Base-by-base conservation (phyloP, 2,113 vertebrate species). In the Ondatra zibethicus region DNA sequence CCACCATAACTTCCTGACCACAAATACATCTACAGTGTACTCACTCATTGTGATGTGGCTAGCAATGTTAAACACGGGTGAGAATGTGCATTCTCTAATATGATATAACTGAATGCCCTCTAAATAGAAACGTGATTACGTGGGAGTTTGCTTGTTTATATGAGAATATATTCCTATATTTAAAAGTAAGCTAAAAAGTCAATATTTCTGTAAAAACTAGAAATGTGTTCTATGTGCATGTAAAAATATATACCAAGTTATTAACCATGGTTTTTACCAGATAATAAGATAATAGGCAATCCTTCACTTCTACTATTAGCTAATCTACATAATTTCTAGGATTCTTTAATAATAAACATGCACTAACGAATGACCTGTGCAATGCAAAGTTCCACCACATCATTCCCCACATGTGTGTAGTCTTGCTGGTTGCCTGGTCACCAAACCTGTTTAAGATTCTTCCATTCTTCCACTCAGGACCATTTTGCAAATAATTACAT, bases 151-250 rank as follows among this genome's bases (percentile, higher is more conserved):
- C 47, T 84, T 65, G 33, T 93, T 96, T 77, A 52, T 82, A 66
- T 89, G n/a, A 55, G 84, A 94, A 92, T 96, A 47, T 65, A 80
- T 75, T 88, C n/a, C 61, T 87, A 50, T 95, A 45, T 75, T 87
- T 47, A 96, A 93, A 97, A 93, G 58, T 55, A 55, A 36, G 36
- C 87, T 80, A 95, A 90, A 86, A 66, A 47, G 21, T 4, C 45
- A 31, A 75, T 55, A 76, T 92, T 89, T 23, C 89, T 96, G 0
- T 47, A 90, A 81, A 72, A 82, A 61, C 89, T 93, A 52, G 45
- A 78, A 73, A 91, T 81, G 72, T 52, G 92, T 63, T 84, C 47
- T 93, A 95, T 47, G 16, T 84, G 3, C 70, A 47, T 14, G 0
- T 70, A 81, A 73, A 72, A 96, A 50, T 63, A 78, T 50, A 88